phyloP scores from a whole-genome alignment of 2,113 vertebrate species.

The Trichomycterus rosablanca region DNA sequence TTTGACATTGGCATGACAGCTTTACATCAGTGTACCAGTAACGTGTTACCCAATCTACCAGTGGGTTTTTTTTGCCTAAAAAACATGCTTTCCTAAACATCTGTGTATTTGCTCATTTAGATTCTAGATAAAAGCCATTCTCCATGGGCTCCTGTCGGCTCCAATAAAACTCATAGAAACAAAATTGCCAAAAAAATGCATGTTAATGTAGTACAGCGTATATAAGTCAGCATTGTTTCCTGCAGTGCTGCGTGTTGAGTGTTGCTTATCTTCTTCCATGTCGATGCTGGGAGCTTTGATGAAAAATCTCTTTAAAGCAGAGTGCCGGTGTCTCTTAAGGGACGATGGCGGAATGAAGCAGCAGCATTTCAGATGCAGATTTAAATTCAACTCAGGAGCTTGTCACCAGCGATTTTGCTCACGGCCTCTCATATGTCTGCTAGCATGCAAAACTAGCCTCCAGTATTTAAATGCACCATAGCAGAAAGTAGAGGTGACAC shows the following conservation, averaged over 20 bases:
- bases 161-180: background rate
- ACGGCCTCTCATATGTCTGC: background rate
- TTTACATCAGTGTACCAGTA: too few species aligned
- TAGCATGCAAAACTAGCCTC: constrained; percentile 12
- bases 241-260: too few species aligned
- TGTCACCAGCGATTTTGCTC: background rate
- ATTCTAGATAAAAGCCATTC: too few species aligned
- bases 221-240: constrained; percentile 4
- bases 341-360: too few species aligned
- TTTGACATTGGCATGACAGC: too few species aligned
- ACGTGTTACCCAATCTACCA: too few species aligned
- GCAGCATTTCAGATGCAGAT: constrained; percentile 25
- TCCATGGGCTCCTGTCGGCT: too few species aligned
- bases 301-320: constrained; percentile 16
- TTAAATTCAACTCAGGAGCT: constrained; percentile 28
- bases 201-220: constrained; percentile 2
- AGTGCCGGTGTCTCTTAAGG: constrained; percentile 21
- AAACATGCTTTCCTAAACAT: too few species aligned
- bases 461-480: constrained; percentile 13
- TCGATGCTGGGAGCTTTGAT: constrained; percentile 13
- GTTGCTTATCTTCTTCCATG: background rate
- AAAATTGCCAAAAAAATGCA: constrained; percentile 1
- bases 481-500: too few species aligned
- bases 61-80: too few species aligned
- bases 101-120: too few species aligned